These are phyloP conservation scores for Oxygymnocypris stewartii DNA, from an alignment of 2,113 vertebrate species.

Conservation along the genomic window DNA sequence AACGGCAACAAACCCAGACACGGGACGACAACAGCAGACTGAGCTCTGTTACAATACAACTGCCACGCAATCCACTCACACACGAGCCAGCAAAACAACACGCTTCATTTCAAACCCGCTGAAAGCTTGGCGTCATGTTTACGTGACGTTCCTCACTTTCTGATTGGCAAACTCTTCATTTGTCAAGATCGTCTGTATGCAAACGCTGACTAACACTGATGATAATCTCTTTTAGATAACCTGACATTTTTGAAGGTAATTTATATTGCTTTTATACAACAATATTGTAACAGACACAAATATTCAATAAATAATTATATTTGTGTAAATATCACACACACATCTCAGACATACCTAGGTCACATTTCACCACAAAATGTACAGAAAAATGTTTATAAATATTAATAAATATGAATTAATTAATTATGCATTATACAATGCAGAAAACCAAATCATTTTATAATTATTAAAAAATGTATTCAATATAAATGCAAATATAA, in stretches of 20 bases:
- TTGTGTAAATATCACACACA: not conserved
- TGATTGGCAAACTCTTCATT: not conserved
- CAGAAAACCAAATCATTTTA: too few species aligned
- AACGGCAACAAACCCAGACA: constrained; percentile 54
- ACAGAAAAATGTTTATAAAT: too few species aligned
- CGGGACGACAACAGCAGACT: constrained; percentile 63
- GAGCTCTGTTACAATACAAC: constrained; percentile 64
- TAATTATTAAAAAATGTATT: too few species aligned
- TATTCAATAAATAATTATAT: not conserved
- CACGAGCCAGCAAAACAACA: constrained; percentile 54
- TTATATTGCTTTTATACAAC: not conserved
- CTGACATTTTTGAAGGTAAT: too few species aligned
- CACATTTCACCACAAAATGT: not conserved
- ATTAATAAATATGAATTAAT: too few species aligned
- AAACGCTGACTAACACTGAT: not conserved
- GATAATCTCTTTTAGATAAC: too few species aligned
- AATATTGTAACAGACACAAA: not conserved
- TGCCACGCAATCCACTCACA: constrained; percentile 56
- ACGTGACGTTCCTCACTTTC: not conserved
- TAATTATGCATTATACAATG: too few species aligned
- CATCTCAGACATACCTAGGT: not conserved
- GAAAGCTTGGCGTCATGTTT: not conserved
- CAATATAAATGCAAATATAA: too few species aligned
- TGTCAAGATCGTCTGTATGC: not conserved
- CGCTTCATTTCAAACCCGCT: not conserved